phyloP scores from a whole-genome alignment of 2,113 vertebrate genomes.

The Melanocharis versteri region DNA sequence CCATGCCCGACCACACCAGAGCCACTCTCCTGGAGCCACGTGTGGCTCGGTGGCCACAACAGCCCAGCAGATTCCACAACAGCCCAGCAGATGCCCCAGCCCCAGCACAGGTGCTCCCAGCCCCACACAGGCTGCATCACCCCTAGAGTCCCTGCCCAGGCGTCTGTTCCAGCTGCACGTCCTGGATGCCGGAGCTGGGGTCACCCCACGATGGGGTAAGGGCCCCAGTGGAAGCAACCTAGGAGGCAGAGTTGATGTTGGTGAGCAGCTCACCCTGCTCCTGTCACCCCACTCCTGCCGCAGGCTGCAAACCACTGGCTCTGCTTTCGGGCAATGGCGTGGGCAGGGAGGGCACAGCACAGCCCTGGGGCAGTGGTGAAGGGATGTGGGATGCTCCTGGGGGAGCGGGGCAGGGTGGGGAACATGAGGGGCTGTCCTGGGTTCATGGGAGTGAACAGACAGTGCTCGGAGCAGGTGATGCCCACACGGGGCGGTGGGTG shows the following conservation, averaged over 20 bases:
- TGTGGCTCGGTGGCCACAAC: neutral
- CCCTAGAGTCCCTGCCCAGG: neutral
- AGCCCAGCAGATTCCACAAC: neutral
- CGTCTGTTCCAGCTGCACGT: rapidly evolving
- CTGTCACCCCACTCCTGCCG: neutral
- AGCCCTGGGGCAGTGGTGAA: neutral
- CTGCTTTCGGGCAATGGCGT: rapidly evolving
- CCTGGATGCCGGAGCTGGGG: neutral
- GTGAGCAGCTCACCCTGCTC: neutral
- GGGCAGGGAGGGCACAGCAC: neutral
- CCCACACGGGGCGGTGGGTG: rapidly evolving
- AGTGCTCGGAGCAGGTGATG: neutral
- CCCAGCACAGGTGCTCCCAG: neutral
- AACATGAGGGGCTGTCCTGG: neutral
- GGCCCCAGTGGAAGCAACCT: neutral
- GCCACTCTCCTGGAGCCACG: neutral
- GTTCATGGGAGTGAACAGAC: neutral
- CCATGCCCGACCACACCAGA: neutral
- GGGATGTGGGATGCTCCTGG: neutral
- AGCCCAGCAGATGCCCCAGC: neutral
- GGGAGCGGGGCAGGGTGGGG: neutral
- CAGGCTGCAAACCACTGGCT: neutral
- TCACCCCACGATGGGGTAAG: rapidly evolving
- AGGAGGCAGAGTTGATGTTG: neutral
- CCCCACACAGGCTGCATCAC: neutral